These are phyloP conservation scores for Caenorhabditis elegans DNA, from an alignment of 1,140 invertebrate genomes.

Conservation along the genomic window WBcel235 BX284605.5:10545501-10546000, in stretches of 20 bases:
- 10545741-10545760: too few species aligned
- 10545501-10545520: conserved; percentile 43
- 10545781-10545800: too few species aligned
- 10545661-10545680: conserved; percentile 31
- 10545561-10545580: conserved; percentile 41
- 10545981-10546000: background rate
- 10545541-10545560: conserved; percentile 38
- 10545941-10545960: conserved; percentile 37
- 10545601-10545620: background rate
- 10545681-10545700: conserved; percentile 40
- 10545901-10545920: conserved; percentile 31
- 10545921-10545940: conserved; percentile 16
- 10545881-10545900: conserved; percentile 7
- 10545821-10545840: background rate
- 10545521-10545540: conserved; percentile 45
- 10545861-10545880: conserved; percentile 26
- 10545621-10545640: conserved; percentile 45
- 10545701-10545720: conserved; percentile 15
- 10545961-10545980: conserved; percentile 22
- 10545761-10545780: too few species aligned
- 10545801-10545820: too few species aligned
- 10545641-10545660: conserved; percentile 43
- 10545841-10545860: background rate
- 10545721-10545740: conserved; percentile 27
- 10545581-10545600: background rate